Evolutionary conservation across 2,888 invertebrate genomes (phyloP).

Genomic region (Creontiades dilutus): DNA sequence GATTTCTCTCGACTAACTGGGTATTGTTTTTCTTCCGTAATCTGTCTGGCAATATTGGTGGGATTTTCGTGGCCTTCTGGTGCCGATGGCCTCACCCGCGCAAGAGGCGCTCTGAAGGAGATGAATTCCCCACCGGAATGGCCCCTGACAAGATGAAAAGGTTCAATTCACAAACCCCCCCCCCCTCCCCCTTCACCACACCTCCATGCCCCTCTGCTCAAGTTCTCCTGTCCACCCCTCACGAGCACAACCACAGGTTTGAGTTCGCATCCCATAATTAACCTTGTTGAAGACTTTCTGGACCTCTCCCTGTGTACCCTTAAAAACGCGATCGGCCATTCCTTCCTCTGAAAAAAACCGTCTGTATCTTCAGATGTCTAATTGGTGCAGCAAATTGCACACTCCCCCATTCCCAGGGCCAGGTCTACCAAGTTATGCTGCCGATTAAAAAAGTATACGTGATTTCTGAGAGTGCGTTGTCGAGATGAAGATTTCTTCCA

Average conservation of each 20-base stretch:
- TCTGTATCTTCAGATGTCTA: constrained; percentile 33
- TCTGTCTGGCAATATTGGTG: neutral
- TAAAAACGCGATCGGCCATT: constrained; percentile 30
- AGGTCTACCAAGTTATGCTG: constrained; percentile 5
- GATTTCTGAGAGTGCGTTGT: neutral
- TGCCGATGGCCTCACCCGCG: neutral
- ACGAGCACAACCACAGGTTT: neutral
- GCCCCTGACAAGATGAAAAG: constrained; percentile 37
- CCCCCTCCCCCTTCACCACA: neutral
- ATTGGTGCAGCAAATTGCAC: constrained; percentile 52
- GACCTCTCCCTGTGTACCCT: neutral
- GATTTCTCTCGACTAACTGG: too few relatives aligned
- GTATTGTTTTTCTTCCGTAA: too few relatives aligned
- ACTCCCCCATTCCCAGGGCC: neutral
- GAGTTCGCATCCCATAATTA: constrained; percentile 40
- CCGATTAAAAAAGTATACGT: neutral
- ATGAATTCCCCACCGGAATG: neutral
- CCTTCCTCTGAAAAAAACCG: constrained; percentile 12
- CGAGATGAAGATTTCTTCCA: neutral
- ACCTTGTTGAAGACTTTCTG: neutral
- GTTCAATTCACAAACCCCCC: neutral
- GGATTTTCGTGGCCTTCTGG: neutral
- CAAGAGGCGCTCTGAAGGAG: neutral
- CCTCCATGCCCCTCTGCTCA: neutral
- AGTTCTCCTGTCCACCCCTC: neutral